Evolutionary conservation across 1,140 invertebrate genomes (phyloP).

Genomic region (Philopotamus ludificatus): DNA sequence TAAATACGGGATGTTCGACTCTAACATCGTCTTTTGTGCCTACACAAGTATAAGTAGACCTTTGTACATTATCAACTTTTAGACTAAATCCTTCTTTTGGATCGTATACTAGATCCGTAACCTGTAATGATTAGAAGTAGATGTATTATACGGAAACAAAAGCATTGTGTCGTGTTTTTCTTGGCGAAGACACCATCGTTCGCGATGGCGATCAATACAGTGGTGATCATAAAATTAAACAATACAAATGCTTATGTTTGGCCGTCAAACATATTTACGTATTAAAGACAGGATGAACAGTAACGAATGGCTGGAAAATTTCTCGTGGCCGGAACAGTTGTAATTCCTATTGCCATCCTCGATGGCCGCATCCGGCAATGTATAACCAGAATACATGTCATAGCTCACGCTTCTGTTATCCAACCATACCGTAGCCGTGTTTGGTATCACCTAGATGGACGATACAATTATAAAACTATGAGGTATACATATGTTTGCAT

Average conservation of each 20-base stretch:
- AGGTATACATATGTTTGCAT: no score
- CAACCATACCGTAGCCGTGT: no score
- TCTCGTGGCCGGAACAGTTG: slow-evolving; percentile 13
- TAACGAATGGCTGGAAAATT: not conserved
- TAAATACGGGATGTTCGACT: slow-evolving; percentile 25
- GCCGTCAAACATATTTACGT: slow-evolving; percentile 34
- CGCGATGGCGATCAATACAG: no score
- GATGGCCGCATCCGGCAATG: slow-evolving; percentile 19
- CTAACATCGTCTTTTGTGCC: not conserved
- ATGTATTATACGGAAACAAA: not conserved
- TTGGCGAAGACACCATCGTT: not conserved
- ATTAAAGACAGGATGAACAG: slow-evolving; percentile 9
- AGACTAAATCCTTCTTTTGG: slow-evolving; percentile 33
- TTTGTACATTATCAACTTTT: slow-evolving; percentile 3
- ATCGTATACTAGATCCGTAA: slow-evolving; percentile 34
- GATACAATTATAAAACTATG: no score
- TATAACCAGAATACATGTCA: slow-evolving; percentile 29
- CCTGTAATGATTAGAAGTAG: slow-evolving; percentile 24
- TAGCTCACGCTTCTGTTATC: slow-evolving; percentile 28
- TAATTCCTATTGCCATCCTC: slow-evolving; percentile 17
- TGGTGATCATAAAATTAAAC: no score
- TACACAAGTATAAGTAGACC: not conserved
- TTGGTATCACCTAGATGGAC: no score
- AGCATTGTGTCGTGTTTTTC: not conserved
- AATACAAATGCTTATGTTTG: not conserved